phyloP scores from a whole-genome alignment of 2,888 invertebrate genomes.

The Trichopoda pennipes region DNA sequence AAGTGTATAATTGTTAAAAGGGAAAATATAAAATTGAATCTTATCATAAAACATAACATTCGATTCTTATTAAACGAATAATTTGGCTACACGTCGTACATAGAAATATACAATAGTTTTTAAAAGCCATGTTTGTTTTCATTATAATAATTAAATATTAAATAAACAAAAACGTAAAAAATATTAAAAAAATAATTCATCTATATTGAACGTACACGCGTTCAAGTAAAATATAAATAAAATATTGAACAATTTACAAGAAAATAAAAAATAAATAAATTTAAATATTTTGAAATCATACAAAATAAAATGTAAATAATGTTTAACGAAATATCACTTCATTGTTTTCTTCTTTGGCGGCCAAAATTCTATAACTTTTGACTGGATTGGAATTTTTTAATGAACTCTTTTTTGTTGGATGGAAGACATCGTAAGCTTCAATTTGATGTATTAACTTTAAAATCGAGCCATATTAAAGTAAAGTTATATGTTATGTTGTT shows the following conservation, averaged over 20 bases:
- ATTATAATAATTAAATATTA: constrained; percentile 40
- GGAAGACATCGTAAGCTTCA: no score
- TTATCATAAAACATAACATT: constrained; percentile 21
- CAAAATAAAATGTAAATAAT: constrained; percentile 59
- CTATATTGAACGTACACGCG: neutral
- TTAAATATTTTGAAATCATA: constrained; percentile 38
- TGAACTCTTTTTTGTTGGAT: no score
- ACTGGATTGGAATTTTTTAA: no score
- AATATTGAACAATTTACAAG: constrained; percentile 39
- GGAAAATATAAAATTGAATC: neutral
- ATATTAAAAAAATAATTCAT: neutral
- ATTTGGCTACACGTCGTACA: constrained; percentile 48
- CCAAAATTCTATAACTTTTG: no score
- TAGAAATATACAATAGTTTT: neutral
- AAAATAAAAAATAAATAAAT: neutral
- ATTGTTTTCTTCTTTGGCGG: no score
- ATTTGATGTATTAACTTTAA: no score
- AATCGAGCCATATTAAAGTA: no score
- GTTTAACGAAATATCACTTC: constrained; percentile 40
- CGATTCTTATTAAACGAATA: constrained; percentile 35
- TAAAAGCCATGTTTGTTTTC: constrained; percentile 28
- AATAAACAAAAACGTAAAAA: neutral
- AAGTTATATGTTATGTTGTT: no score
- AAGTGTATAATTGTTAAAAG: constrained; percentile 49
- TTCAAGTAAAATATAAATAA: neutral